Base-by-base conservation (phyloP, 2,888 invertebrate genomes). In the Glaucopsyche alexis region DNA sequence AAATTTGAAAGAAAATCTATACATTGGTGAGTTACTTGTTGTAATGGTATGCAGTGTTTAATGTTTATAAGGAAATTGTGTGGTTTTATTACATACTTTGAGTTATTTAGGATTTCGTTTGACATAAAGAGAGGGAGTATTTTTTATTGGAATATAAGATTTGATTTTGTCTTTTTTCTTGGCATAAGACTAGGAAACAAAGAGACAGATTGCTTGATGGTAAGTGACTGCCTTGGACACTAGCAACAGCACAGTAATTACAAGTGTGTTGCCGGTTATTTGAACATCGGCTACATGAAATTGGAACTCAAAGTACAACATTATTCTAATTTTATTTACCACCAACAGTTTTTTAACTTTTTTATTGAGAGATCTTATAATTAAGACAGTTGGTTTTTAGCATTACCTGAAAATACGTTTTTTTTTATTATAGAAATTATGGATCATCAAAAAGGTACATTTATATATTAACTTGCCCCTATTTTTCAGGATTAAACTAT, bases 1-100 rank as follows among this genome's bases (percentile, higher is more conserved):
- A 69, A 67, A 69, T 52, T 55, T 67, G 42, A 55, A 45, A 55
- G 52, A 72, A 47, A 47, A 64, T n/a, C 64, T 19, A 76, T 77
- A 73, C 78, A 75, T 79, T 81, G 81, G 81, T 81, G 81, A 82
- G 82, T 81, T 80, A 74, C 76, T 78, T 76, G 77, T 74, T 76
- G 79, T 75, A 76, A 79, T 78, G 79, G 80, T 80, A 79, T 81
- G 81, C 73, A 74, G 75, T 74, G 76, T 75, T 60, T 38, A 13
- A 47, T 60, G 60, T 38, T 75, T 76, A 75, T 72, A 71, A 75
- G 72, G 29, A 29, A 38, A 14, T 60, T 13, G 29, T 60, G 60
- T 29, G 60, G 29, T 29, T 11, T 13, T 6, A 60, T 60, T 60
- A 29, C 19, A 60, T 38, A 29, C 55, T 11, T 55, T 60, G 14